These are phyloP conservation scores for Drosophila dunni DNA, from an alignment of 1,140 invertebrate species.

Conservation along the genomic window DNA sequence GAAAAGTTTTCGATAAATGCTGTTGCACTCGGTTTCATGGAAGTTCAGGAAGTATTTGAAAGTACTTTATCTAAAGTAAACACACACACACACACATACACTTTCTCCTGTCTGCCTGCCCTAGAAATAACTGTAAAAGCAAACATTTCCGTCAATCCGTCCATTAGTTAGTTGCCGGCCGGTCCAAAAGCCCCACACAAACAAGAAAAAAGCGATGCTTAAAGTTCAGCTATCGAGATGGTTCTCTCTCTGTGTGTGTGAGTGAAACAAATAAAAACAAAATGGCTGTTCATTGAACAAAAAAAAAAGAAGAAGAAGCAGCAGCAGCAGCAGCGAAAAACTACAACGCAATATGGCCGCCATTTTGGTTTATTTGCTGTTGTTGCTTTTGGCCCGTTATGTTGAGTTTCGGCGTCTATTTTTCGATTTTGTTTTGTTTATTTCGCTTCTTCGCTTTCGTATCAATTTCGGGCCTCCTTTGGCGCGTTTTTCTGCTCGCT, in stretches of 20 bases:
- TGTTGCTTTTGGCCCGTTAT: conserved; percentile 58
- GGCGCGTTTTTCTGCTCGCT: conserved; percentile 33
- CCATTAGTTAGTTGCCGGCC: conserved; percentile 30
- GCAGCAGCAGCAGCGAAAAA: conserved; percentile 21
- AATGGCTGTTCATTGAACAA: conserved; percentile 60
- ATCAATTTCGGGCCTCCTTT: conserved; percentile 34
- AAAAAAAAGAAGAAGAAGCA: conserved; percentile 3
- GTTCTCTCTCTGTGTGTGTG: background rate
- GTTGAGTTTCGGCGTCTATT: conserved; percentile 57
- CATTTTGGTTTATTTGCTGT: conserved; percentile 57
- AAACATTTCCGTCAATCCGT: conserved; percentile 27
- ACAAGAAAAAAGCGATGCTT: background rate
- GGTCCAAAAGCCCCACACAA: conserved; percentile 22
- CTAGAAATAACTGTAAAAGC: conserved; percentile 10
- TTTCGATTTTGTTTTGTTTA: conserved; percentile 55
- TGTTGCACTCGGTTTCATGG: background rate
- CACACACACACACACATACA: conserved; percentile 19
- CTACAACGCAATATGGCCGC: conserved; percentile 79
- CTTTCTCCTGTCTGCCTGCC: conserved; percentile 49
- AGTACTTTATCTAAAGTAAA: conserved; percentile 17
- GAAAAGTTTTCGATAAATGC: conserved; percentile 4
- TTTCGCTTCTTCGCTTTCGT: conserved; percentile 36
- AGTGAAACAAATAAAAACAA: conserved; percentile 64
- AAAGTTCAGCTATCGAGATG: conserved; percentile 19
- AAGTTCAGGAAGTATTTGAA: conserved; percentile 6